phyloP scores from a whole-genome alignment of 2,888 invertebrate species.

The Glyphotaelius pellucidus region DNA sequence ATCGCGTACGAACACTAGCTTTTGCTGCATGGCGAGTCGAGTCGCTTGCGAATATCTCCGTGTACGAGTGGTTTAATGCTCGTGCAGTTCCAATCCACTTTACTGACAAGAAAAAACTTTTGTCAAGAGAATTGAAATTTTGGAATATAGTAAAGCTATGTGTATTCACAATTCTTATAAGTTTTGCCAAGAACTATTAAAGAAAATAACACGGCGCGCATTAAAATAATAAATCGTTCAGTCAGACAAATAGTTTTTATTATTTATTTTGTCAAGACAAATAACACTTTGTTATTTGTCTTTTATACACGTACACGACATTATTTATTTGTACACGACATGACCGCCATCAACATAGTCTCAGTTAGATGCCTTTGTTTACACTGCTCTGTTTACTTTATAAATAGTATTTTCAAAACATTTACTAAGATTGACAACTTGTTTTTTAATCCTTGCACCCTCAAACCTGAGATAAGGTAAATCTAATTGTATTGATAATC shows the following conservation, averaged over 20 bases:
- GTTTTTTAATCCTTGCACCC: background rate
- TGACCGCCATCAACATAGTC: background rate
- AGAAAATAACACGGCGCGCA: background rate
- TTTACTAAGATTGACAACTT: background rate
- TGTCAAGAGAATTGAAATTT: background rate
- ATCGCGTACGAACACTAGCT: no score
- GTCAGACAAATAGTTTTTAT: background rate
- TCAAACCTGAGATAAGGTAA: background rate
- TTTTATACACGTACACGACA: no score
- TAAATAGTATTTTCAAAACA: background rate
- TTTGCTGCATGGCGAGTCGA: no score
- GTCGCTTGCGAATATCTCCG: background rate
- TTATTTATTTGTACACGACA: no score
- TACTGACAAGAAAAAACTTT: background rate
- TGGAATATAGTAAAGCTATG: background rate
- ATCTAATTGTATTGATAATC: background rate
- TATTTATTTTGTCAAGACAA: background rate
- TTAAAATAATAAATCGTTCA: background rate
- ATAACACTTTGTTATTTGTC: background rate
- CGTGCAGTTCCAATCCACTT: background rate
- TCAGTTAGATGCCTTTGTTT: background rate
- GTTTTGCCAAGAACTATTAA: background rate
- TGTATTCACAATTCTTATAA: background rate
- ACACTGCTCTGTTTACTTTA: background rate
- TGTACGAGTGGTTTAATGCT: no score